Evolutionary conservation across 1,140 invertebrate species (phyloP).

Genomic region (Nymphalis io): DNA sequence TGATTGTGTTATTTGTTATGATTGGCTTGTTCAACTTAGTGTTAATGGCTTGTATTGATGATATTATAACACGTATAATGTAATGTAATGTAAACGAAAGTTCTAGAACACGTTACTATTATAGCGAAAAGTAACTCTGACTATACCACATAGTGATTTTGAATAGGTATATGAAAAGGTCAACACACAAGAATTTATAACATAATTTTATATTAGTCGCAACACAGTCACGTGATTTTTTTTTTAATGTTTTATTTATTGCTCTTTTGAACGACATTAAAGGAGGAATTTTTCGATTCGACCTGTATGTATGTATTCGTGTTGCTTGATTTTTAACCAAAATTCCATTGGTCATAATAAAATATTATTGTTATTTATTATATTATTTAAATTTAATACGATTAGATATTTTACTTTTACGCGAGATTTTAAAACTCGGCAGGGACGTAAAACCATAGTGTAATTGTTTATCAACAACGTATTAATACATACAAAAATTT

Average conservation of each 20-base stretch:
- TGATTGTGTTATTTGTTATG: no score
- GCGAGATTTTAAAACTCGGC: no score
- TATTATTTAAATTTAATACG: no score
- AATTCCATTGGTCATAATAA: neutral
- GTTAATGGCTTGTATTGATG: no score
- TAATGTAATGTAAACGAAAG: no score
- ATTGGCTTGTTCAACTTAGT: no score
- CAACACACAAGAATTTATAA: conserved; percentile 6
- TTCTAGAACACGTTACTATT: neutral
- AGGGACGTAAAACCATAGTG: no score
- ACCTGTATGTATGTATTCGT: conserved; percentile 9
- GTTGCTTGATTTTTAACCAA: neutral
- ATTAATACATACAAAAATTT: no score
- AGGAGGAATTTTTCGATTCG: conserved; percentile 5
- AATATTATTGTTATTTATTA: conserved; percentile 2
- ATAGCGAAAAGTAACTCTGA: no score
- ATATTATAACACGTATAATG: no score
- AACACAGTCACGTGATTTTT: neutral
- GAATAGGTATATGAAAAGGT: conserved; percentile 8
- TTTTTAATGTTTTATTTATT: conserved; percentile 2
- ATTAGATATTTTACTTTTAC: neutral
- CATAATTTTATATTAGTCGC: conserved; percentile 3
- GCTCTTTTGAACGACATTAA: conserved; percentile 1
- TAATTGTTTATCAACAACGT: no score
- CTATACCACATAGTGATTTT: neutral